Evolutionary conservation across 2,888 invertebrate species (phyloP).

Genomic region (Sussaba pulchella): DNA sequence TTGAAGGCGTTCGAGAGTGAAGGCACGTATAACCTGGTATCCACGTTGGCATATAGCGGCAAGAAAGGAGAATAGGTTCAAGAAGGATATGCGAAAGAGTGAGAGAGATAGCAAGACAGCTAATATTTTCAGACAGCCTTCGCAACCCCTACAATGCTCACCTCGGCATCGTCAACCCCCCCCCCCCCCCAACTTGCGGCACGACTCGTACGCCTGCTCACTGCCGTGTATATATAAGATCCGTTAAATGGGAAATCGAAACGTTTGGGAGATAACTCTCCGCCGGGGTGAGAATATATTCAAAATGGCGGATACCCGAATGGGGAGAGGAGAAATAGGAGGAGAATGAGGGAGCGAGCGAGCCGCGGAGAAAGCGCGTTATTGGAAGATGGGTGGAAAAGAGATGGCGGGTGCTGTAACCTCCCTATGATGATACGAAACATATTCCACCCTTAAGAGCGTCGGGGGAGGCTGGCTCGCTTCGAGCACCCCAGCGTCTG

Average conservation of each 20-base stretch:
- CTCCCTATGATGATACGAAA: constrained; percentile 84
- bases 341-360: constrained; percentile 54
- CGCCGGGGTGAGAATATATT: constrained; percentile 83
- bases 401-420: constrained; percentile 77
- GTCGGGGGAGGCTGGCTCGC: constrained; percentile 66
- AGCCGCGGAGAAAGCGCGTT: constrained; percentile 72
- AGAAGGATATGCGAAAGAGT: constrained; percentile 19
- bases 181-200: constrained; percentile 70
- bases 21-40: constrained; percentile 61
- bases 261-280: constrained; percentile 84
- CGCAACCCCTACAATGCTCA: constrained; percentile 63
- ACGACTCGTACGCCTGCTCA: constrained; percentile 70
- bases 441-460: constrained; percentile 83
- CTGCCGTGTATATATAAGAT: constrained; percentile 79
- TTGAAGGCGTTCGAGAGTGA: constrained; percentile 43
- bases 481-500: constrained; percentile 67
- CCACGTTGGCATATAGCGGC: constrained; percentile 46
- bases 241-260: constrained; percentile 84
- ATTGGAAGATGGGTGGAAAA: constrained; percentile 76
- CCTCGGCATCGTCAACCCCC: constrained; percentile 62
- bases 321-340: constrained; percentile 34
- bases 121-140: constrained; percentile 78
- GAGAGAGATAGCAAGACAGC: constrained; percentile 69
- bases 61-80: constrained; percentile 37
- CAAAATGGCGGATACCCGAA: constrained; percentile 81